Conservation (phyloP, 2,797 vertebrate species). For the Chaenodraco wilsoni region DNA sequence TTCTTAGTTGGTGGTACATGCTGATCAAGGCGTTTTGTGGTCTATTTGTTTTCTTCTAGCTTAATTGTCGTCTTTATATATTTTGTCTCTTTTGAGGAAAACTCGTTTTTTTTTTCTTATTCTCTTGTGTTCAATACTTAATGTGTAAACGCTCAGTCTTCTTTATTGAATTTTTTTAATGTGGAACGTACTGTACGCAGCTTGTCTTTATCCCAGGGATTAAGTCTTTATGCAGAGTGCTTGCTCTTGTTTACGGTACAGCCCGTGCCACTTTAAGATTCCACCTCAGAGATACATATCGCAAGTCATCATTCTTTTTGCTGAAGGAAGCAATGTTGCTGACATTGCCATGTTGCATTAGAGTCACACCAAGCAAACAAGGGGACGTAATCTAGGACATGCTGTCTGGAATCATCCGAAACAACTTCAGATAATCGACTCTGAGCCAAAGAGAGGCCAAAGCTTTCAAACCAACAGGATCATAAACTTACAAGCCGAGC, state of each 20-base stretch:
- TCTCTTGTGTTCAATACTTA: too few relatives aligned
- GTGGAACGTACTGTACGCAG: background rate
- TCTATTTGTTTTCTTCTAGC: constrained; percentile 18
- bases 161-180: constrained; percentile 25
- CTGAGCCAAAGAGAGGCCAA: constrained; percentile 65
- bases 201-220: constrained; percentile 19
- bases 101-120: constrained; percentile 7
- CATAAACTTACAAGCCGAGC: constrained; percentile 35
- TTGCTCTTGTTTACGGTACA: constrained; percentile 67
- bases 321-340: constrained; percentile 82
- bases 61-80: background rate
- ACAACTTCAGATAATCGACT: constrained; percentile 76
- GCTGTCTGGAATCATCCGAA: constrained; percentile 81
- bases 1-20: constrained; percentile 11
- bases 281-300: constrained; percentile 77
- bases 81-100: constrained; percentile 9
- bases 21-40: constrained; percentile 3
- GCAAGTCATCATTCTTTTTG: constrained; percentile 83
- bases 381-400: constrained; percentile 80
- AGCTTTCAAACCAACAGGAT: constrained; percentile 56
- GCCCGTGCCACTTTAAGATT: constrained; percentile 65
- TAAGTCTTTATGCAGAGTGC: constrained; percentile 55
- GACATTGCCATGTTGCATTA: constrained; percentile 83
- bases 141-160: constrained; percentile 18
- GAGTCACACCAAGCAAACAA: constrained; percentile 80